These are phyloP conservation scores for Heliconius hortense DNA, from an alignment of 2,888 invertebrate species.

Conservation along the genomic window DNA sequence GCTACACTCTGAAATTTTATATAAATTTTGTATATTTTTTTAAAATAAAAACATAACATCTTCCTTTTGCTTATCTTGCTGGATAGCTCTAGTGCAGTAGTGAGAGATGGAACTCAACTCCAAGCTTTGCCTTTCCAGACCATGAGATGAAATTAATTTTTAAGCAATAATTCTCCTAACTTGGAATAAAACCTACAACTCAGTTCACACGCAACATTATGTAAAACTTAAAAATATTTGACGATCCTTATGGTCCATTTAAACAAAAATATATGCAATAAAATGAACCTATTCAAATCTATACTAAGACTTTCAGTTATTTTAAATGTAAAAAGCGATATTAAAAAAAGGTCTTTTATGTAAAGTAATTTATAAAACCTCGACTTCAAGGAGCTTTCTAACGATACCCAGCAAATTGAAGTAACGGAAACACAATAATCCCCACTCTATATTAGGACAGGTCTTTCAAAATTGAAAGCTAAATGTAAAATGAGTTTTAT, in stretches of 20 bases:
- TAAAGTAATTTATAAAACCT: constrained; percentile 16
- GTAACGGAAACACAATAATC: constrained; percentile 20
- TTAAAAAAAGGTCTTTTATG: constrained; percentile 5
- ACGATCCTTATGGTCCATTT: too few relatives aligned
- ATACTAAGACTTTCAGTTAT: neutral
- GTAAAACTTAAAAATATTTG: too few relatives aligned
- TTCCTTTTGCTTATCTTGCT: too few relatives aligned
- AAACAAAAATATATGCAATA: neutral
- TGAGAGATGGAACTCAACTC: too few relatives aligned
- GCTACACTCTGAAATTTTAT: constrained; percentile 82
- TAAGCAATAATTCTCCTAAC: too few relatives aligned
- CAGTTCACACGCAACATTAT: too few relatives aligned
- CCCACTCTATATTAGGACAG: constrained; percentile 1
- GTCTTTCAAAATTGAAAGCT: neutral
- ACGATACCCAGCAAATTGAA: constrained; percentile 13
- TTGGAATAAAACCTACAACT: too few relatives aligned
- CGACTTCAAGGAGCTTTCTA: constrained; percentile 2
- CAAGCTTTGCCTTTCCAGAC: too few relatives aligned
- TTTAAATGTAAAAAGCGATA: neutral
- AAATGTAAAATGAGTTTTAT: constrained; percentile 4
- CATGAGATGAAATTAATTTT: too few relatives aligned
- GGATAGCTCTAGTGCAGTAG: too few relatives aligned
- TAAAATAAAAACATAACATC: too few relatives aligned
- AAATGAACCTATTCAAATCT: neutral
- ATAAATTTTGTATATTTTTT: neutral